Conservation (phyloP, 2,113 vertebrate species). For the Telmatochromis sp. region DNA sequence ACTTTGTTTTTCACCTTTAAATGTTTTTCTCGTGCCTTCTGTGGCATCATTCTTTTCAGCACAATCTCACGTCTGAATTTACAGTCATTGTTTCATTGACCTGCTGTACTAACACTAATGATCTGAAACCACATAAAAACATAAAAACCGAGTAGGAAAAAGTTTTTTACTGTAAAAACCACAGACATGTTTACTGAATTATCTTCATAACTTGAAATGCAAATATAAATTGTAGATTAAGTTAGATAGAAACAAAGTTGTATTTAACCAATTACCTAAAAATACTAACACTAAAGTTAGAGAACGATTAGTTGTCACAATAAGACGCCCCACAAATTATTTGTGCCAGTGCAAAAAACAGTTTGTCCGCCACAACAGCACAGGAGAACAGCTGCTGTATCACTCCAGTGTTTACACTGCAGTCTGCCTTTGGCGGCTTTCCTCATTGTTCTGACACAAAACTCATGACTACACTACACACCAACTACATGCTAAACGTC, state of each 20-base stretch:
- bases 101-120: fast-evolving
- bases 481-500: neutral
- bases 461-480: neutral
- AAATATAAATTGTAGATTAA: neutral
- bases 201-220: neutral
- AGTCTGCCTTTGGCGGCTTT: neutral
- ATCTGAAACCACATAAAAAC: neutral
- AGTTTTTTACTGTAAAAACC: neutral
- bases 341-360: neutral
- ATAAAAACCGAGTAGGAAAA: neutral
- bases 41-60: neutral
- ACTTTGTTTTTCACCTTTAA: neutral
- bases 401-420: fast-evolving
- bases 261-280: neutral
- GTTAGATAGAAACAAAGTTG: neutral
- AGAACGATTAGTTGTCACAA: neutral
- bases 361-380: fast-evolving
- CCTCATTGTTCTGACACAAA: neutral
- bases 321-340: neutral
- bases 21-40: neutral
- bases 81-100: neutral
- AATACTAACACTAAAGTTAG: neutral
- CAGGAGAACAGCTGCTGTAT: neutral
- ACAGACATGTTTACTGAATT: fast-evolving
- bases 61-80: neutral